Evolutionary conservation across 2,113 vertebrate species (phyloP).

Genomic region (Chionodraco myersi): DNA sequence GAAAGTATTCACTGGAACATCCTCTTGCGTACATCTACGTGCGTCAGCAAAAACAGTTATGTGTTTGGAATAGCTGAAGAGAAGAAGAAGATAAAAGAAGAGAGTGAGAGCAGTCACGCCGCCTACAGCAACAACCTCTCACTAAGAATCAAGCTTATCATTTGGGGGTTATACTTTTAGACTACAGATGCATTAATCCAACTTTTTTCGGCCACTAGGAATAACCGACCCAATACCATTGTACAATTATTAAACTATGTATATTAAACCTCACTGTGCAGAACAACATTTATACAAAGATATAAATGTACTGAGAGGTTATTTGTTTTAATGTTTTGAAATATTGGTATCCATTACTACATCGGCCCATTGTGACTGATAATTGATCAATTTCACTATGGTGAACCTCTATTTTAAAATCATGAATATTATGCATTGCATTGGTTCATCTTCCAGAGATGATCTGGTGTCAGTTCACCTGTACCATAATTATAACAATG

Average conservation of each 20-base stretch:
- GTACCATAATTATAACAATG: background rate
- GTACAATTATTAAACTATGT: no score
- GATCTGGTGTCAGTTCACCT: background rate
- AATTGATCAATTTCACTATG: no score
- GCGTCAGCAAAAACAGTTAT: background rate
- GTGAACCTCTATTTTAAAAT: background rate
- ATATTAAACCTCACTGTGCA: no score
- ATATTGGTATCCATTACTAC: no score
- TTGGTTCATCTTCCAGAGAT: no score
- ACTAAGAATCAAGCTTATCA: background rate
- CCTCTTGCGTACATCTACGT: background rate
- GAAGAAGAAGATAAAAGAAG: background rate
- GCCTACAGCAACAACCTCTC: background rate
- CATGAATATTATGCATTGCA: background rate
- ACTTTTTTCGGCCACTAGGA: no score
- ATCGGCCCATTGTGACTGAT: no score
- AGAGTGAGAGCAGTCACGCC: background rate
- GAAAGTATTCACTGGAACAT: background rate
- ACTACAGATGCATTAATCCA: no score
- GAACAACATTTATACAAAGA: no score
- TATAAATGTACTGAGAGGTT: no score
- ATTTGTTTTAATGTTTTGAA: no score
- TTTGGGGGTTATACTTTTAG: background rate
- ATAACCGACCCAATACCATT: no score
- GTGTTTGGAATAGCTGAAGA: constrained; percentile 24